A percentile compares a stretch with the other conserved stretches of the same genome.
phyloP scores from a whole-genome alignment of 37 sponge, comb jelly and placozoan species.

The Trichoplax adhaerens region DNA sequence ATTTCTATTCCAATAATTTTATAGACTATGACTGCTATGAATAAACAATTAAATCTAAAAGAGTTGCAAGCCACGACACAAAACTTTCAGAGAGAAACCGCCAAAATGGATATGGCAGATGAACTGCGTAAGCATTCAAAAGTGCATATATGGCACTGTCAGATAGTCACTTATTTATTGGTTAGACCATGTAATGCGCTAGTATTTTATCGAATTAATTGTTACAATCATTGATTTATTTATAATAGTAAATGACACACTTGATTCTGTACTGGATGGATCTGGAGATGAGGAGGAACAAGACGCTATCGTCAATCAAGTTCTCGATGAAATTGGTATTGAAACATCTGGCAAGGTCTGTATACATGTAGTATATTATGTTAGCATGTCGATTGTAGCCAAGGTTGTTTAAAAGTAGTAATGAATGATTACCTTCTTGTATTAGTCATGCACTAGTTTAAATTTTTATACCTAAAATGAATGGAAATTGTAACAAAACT shows the following conservation, averaged over 20 bases:
- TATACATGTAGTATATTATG: neutral
- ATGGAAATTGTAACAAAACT: too few relatives aligned
- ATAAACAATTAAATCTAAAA: slow-evolving; percentile 67
- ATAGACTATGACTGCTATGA: slow-evolving; percentile 71
- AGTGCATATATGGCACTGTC: too few relatives aligned
- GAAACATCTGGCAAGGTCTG: slow-evolving; percentile 69
- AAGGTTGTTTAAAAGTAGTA: too few relatives aligned
- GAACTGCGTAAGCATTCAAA: slow-evolving; percentile 59
- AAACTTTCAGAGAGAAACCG: slow-evolving; percentile 74
- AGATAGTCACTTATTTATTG: too few relatives aligned
- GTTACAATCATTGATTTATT: neutral
- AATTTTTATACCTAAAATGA: too few relatives aligned
- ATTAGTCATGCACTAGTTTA: too few relatives aligned
- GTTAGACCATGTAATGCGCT: too few relatives aligned
- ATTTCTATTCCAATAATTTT: neutral
- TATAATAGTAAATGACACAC: slow-evolving; percentile 70
- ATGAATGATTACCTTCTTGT: too few relatives aligned
- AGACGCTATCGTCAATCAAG: slow-evolving; percentile 72
- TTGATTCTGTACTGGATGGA: slow-evolving; percentile 71
- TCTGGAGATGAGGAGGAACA: slow-evolving; percentile 90
- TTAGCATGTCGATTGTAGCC: too few relatives aligned
- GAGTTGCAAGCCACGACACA: slow-evolving; percentile 74
- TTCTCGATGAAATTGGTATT: slow-evolving; percentile 98
- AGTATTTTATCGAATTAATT: too few relatives aligned
- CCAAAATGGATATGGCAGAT: slow-evolving; percentile 96